Percentiles rank a stretch among this genome's conserved stretches.
These are phyloP conservation scores for Ciconia maguari DNA, from an alignment of 2,113 vertebrate genomes.

Conservation along the genomic window DNA sequence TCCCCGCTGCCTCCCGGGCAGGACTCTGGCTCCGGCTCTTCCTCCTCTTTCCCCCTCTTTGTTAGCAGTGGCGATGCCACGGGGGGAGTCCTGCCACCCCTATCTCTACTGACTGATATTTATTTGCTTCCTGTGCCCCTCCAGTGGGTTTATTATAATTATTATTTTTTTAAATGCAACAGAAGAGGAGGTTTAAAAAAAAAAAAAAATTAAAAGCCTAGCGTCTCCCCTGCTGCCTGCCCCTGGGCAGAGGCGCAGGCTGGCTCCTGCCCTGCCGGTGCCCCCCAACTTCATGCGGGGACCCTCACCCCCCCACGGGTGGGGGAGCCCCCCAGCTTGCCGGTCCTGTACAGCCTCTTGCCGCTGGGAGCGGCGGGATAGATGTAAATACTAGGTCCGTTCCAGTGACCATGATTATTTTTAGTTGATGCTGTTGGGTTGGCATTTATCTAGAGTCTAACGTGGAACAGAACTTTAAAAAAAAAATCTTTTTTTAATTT, in stretches of 20 bases:
- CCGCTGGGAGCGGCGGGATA: conserved; percentile 75
- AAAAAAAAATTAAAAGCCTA: background rate
- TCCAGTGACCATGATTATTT: conserved; percentile 81
- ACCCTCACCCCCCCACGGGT: background rate
- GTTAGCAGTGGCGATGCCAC: background rate
- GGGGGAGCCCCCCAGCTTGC: background rate
- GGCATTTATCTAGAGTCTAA: conserved; percentile 70
- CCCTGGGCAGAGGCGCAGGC: conserved; percentile 22
- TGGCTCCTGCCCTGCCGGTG: conserved; percentile 31
- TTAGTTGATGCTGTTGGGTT: conserved; percentile 84
- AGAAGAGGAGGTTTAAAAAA: conserved; percentile 41
- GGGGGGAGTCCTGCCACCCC: background rate
- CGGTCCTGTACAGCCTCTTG: conserved; percentile 46
- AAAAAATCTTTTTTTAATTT: background rate
- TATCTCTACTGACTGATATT: conserved; percentile 70
- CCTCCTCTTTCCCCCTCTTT: background rate
- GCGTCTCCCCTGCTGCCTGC: background rate
- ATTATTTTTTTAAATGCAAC: conserved; percentile 49
- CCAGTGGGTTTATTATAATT: conserved; percentile 46
- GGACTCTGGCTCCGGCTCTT: background rate
- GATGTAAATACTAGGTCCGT: conserved; percentile 93
- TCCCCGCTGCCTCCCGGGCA: background rate
- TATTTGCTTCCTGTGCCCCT: conserved; percentile 72
- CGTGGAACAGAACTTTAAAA: conserved; percentile 10
- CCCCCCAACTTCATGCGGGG: background rate